Conservation (phyloP, 2,113 vertebrate species). For the Holacanthus passer region DNA sequence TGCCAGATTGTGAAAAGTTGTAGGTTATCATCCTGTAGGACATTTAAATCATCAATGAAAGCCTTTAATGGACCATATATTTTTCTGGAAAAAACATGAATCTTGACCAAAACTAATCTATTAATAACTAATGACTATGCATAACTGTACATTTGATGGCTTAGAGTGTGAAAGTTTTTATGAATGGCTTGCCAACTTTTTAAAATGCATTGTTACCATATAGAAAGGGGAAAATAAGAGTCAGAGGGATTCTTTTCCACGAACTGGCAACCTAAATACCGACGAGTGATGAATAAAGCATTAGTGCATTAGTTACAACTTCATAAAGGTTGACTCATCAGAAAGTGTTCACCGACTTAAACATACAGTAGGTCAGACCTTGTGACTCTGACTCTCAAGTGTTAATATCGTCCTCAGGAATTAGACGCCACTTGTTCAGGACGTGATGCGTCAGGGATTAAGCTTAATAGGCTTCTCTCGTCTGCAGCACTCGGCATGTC, state of each 20-base stretch:
- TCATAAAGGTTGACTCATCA: background rate
- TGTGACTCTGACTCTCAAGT: slow-evolving; percentile 19
- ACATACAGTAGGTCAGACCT: slow-evolving; percentile 21
- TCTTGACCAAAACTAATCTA: background rate
- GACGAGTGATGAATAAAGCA: background rate
- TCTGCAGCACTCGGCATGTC: slow-evolving; percentile 78
- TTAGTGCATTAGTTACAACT: background rate
- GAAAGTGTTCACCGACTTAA: background rate
- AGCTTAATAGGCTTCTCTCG: slow-evolving; percentile 88
- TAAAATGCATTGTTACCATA: background rate
- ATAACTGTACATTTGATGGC: background rate
- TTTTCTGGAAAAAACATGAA: background rate
- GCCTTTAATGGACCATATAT: background rate
- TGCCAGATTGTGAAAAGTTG: background rate
- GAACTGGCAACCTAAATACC: background rate
- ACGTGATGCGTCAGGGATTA: slow-evolving; percentile 85
- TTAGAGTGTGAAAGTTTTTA: background rate
- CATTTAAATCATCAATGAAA: background rate
- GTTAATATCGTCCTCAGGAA: slow-evolving; percentile 63
- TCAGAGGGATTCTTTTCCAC: background rate
- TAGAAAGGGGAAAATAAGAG: background rate
- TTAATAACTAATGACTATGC: background rate
- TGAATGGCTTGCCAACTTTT: background rate
- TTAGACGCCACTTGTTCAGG: slow-evolving; percentile 61
- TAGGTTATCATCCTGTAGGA: too few relatives aligned